Evolutionary conservation across 2,888 invertebrate species (phyloP), one percentile per base, ranked within the genome.

Genomic region (Psylliodes chrysocephalus): DNA sequence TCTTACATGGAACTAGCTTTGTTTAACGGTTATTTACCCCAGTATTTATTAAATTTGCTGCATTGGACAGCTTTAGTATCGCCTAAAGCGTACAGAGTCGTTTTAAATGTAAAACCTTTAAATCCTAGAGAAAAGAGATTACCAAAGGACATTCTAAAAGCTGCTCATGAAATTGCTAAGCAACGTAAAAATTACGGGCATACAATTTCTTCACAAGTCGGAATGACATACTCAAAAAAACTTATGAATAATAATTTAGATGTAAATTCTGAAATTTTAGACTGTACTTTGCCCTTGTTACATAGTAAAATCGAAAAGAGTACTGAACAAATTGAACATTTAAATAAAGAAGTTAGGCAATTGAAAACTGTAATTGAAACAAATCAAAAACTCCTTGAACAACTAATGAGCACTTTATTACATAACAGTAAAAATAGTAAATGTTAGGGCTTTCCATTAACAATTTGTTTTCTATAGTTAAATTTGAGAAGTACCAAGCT

Each of bases 1-100:
- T 92, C 92, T 1, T 93, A 93, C 77, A 91, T 94, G 83, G 94
- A 94, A 77, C 83, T 92, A 28, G 93, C 93, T 0, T 79, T 94
- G 30, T 93, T 93, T 69, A 90, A 92, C 74, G 92, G 92, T 0
- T 91, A 91, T 78, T 79, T 93, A 46, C 93, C 93, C 0, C 88
- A 90, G 74, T 91, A 90, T 81, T 76, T 93, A 8, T 82, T 91
- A 62, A 91, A 91, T 82, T 83, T 92, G 40, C 79, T 94, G 7
- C 90, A 92, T 76, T 91, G 91, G 77, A 91, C 93, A 0, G 91
- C 93, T 0, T 81, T 93, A 49, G 91, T 93, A 0, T 90, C 93
- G 0, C 93, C 93, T 0, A 91, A 92, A 73, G 93, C 93, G 0
- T 91, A 93, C 73, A 84, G 93, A 69, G 93, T 92, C 0, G 93